Conservation (phyloP, 2,888 invertebrate genomes). For the Petrolisthes cinctipes region DNA sequence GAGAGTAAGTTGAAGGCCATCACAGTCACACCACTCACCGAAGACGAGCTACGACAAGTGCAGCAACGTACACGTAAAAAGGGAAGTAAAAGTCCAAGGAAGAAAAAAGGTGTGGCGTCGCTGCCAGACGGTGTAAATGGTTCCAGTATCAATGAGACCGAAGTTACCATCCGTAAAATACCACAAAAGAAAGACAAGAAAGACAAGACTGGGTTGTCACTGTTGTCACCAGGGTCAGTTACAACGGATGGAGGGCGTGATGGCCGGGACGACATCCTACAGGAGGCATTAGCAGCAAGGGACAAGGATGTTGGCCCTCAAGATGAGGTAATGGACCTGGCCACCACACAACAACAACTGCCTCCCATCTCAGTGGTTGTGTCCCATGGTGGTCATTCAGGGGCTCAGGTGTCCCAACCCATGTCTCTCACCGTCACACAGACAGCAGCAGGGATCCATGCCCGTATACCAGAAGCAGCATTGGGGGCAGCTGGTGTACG, state of each 20-base stretch:
- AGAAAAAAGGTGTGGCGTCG: constrained; percentile 58
- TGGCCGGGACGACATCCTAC: constrained; percentile 53
- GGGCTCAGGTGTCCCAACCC: constrained; percentile 51
- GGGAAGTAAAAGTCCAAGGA: constrained; percentile 42
- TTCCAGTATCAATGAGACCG: constrained; percentile 58
- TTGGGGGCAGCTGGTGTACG: constrained; percentile 55
- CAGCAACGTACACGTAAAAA: constrained; percentile 52
- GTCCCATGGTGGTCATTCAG: constrained; percentile 50
- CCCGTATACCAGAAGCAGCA: constrained; percentile 59
- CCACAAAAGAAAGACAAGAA: constrained; percentile 57
- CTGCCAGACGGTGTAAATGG: constrained; percentile 56
- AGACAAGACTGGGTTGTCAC: constrained; percentile 27
- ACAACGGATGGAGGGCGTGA: constrained; percentile 16
- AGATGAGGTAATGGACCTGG: constrained; percentile 62
- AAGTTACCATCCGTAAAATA: constrained; percentile 62
- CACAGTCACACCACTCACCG: constrained; percentile 61
- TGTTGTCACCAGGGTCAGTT: background rate
- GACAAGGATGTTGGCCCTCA: constrained; percentile 52
- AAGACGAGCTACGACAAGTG: constrained; percentile 58
- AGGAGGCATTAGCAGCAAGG: constrained; percentile 59
- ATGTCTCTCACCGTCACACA: constrained; percentile 61
- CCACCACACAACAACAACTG: constrained; percentile 54
- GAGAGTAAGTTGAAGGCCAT: constrained; percentile 61
- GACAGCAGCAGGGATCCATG: constrained; percentile 56
- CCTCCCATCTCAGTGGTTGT: constrained; percentile 63